A percentile compares a stretch with the other conserved stretches of the same genome.
Evolutionary conservation across 2,797 vertebrate genomes (phyloP).

Genomic region (Esox masquinongy): DNA sequence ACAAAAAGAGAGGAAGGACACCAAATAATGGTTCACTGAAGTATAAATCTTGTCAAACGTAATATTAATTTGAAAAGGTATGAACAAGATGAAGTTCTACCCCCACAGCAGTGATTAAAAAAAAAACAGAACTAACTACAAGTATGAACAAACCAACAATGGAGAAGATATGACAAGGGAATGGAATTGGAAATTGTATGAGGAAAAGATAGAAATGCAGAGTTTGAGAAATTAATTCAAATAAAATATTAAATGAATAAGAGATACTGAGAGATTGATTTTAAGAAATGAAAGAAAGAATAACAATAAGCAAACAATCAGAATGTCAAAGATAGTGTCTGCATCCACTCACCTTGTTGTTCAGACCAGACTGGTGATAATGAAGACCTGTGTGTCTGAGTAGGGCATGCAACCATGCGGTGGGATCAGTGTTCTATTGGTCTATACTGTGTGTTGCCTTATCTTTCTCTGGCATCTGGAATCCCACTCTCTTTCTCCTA

Average conservation of each 20-base stretch:
- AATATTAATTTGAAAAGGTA: background rate
- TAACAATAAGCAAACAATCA: background rate
- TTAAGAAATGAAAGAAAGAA: background rate
- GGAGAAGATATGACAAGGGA: background rate
- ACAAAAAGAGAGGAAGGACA: background rate
- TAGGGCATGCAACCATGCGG: background rate
- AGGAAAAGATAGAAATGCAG: background rate
- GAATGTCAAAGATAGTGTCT: background rate
- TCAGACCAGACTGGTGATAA: constrained; percentile 3
- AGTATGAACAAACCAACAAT: background rate
- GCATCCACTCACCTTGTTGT: constrained; percentile 27
- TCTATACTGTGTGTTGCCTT: background rate
- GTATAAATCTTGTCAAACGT: background rate
- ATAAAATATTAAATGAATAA: background rate
- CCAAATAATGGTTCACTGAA: background rate
- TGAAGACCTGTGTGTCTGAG: constrained; percentile 13
- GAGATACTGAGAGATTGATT: background rate
- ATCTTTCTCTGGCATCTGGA: background rate
- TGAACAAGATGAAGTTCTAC: background rate
- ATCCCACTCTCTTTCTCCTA: background rate
- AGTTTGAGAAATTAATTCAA: background rate
- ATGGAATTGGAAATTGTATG: background rate
- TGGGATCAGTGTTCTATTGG: background rate
- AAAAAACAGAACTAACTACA: background rate
- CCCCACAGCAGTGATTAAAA: background rate